Evolutionary conservation across 2,888 invertebrate species (phyloP).

Genomic region (Diachrysia chrysitis): DNA sequence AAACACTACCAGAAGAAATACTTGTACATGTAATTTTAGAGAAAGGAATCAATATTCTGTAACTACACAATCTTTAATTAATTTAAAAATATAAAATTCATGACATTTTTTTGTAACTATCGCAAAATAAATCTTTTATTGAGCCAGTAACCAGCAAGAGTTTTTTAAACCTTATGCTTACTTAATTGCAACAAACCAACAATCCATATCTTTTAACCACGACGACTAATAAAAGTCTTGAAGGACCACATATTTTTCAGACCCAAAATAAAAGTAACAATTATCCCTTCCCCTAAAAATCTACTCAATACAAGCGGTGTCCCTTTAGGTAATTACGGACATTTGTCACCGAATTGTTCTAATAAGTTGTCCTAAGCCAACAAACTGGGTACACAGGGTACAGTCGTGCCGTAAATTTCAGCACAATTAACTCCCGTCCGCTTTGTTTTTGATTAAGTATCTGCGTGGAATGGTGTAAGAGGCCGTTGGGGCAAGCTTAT

Average conservation of each 20-base stretch:
- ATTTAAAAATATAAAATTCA: too few relatives aligned
- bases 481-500: slow-evolving; percentile 43
- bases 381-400: slow-evolving; percentile 54
- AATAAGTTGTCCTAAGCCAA: slow-evolving; percentile 62
- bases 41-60: too few relatives aligned
- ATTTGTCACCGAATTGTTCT: slow-evolving; percentile 61
- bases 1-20: too few relatives aligned
- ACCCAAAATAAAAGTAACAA: slow-evolving; percentile 38
- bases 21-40: too few relatives aligned
- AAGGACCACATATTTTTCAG: slow-evolving; percentile 15
- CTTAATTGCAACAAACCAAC: background rate
- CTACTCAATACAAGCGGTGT: slow-evolving; percentile 44
- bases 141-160: too few relatives aligned
- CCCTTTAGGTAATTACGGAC: slow-evolving; percentile 53
- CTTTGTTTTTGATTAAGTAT: slow-evolving; percentile 74
- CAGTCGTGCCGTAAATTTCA: slow-evolving; percentile 63
- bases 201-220: background rate
- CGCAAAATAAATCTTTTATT: too few relatives aligned
- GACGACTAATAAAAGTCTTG: background rate
- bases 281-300: slow-evolving; percentile 33
- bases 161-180: background rate
- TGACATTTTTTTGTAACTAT: too few relatives aligned
- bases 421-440: slow-evolving; percentile 67
- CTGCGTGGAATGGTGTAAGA: slow-evolving; percentile 51
- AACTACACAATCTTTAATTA: too few relatives aligned